phyloP scores from a whole-genome alignment of 2,797 vertebrate genomes.

The Bradypus variegatus region DNA sequence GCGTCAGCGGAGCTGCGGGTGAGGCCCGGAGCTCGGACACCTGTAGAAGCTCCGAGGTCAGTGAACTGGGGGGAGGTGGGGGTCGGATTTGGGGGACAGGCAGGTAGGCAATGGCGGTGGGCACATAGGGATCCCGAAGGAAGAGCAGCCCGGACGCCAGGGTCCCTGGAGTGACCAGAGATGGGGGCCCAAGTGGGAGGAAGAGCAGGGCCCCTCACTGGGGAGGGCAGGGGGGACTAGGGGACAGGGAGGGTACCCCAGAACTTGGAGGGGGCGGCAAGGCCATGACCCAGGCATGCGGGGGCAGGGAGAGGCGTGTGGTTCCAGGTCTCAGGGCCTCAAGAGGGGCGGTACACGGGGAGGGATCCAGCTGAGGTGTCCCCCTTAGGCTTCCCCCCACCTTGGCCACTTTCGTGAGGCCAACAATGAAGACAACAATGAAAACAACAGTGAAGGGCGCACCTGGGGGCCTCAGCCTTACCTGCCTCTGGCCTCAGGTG shows the following conservation, averaged over 20 bases:
- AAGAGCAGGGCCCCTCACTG: not conserved
- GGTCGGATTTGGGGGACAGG: not conserved
- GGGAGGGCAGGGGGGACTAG: not conserved
- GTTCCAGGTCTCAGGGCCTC: not conserved
- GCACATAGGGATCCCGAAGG: not conserved
- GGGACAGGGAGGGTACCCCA: not conserved
- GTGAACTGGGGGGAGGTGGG: not conserved
- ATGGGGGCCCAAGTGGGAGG: not conserved
- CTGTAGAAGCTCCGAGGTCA: not conserved
- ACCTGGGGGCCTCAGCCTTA: not conserved
- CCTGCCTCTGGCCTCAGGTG: not conserved
- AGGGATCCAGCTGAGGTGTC: fast-evolving
- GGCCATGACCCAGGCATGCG: not conserved
- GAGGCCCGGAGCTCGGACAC: not conserved
- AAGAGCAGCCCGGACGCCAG: not conserved
- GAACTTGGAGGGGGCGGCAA: not conserved
- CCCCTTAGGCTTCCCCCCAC: fast-evolving
- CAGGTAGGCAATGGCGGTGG: not conserved
- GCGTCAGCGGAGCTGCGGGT: not conserved
- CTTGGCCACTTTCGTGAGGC: no score
- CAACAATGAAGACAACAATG: no score
- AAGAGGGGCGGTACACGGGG: not conserved
- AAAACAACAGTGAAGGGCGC: no score
- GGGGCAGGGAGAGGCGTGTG: not conserved
- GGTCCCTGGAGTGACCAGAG: not conserved